These are phyloP conservation scores for Heliconius charithonia DNA, from an alignment of 2,888 invertebrate genomes.

Conservation along the genomic window DNA sequence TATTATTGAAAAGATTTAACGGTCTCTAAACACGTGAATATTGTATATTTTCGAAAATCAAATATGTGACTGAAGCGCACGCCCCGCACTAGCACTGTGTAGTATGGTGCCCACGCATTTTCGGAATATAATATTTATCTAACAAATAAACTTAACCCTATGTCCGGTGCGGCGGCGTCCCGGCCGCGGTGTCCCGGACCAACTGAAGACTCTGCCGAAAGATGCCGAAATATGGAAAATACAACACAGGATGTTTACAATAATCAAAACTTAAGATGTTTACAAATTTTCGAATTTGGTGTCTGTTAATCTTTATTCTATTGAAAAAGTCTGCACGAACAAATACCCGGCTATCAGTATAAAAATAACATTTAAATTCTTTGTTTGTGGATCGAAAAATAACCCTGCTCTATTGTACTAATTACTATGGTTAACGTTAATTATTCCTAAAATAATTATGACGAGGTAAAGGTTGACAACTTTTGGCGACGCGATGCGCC, in stretches of 20 bases:
- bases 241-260: constrained; percentile 76
- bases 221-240: constrained; percentile 73
- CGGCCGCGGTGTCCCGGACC: constrained; percentile 60
- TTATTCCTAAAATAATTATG: constrained; percentile 81
- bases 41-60: constrained; percentile 46
- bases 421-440: constrained; percentile 82
- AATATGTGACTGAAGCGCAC: constrained; percentile 46
- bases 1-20: constrained; percentile 47
- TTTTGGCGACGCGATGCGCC: constrained; percentile 64
- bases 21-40: constrained; percentile 46
- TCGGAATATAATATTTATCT: constrained; percentile 76
- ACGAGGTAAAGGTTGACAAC: constrained; percentile 83
- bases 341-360: constrained; percentile 82
- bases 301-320: constrained; percentile 68
- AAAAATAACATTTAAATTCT: constrained; percentile 82
- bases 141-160: constrained; percentile 82
- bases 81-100: constrained; percentile 61
- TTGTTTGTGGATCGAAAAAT: constrained; percentile 83
- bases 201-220: constrained; percentile 76
- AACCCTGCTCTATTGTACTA: constrained; percentile 84
- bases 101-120: constrained; percentile 66
- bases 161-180: constrained; percentile 56
- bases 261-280: constrained; percentile 73
- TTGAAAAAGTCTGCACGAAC: constrained; percentile 78
- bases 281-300: constrained; percentile 75